Base-by-base conservation (phyloP, 2,113 vertebrate species). In the Guaruba guarouba region DNA sequence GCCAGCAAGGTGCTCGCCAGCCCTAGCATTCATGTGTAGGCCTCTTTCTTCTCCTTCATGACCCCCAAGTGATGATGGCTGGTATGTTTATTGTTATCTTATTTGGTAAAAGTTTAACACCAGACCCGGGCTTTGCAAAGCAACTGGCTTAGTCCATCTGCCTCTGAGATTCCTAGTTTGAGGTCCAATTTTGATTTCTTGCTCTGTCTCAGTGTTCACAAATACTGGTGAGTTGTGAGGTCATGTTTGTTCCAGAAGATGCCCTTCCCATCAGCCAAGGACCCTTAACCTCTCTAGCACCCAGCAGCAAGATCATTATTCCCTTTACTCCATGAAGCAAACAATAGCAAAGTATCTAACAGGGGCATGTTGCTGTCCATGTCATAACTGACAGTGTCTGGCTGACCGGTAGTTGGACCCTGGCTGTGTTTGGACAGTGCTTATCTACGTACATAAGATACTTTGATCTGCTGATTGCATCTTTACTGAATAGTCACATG, bases 91-190 rank as follows among this genome's bases (percentile, higher is more conserved):
- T 39, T 91, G 62, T 22, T 37, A 16, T 41, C 70, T 41, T 35
- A 31, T 66, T 59, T 90, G 59, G 15, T 31, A 73, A 27, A 44
- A n/a, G 22, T 62, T 89, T 82, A 76, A 76, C 20, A 41, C 52
- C 49, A 49, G 70, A 44, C 18, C 10, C 12, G 15, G 37, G 27
- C 11, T 89, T 89, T 59, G 37, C 39, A 48, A 80, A 81, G 29
- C 39, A 61, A 33, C 22, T n/a, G 37, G n/a, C 35, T 78, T 75
- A 57, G 20, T 51, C 48, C 0, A 0, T 48, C 28, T 84, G 31
- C 27, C 46, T 52, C 25, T 68, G 35, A 84, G 35, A 44, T 62
- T 75, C 27, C 11, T 4, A 3, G 10, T 39, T 10, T 66, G 83
- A 82, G 33, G 33, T 48, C 24, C 37, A 62, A 73, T 48, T 15